Base-by-base conservation (phyloP, 2,113 vertebrate genomes). In the Microtus montanus region DNA sequence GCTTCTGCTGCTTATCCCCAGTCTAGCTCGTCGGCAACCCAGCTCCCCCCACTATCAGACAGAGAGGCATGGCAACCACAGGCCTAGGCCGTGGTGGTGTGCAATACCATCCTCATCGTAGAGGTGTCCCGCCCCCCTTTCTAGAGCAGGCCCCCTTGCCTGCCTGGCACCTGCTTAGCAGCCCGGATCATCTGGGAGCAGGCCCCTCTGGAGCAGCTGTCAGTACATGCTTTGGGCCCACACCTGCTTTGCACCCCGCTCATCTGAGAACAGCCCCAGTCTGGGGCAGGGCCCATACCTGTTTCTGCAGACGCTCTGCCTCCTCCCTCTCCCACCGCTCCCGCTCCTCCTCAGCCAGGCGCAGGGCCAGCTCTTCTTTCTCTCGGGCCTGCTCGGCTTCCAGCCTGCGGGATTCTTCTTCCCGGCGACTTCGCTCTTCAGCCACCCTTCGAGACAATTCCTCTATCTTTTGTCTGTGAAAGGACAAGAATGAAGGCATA, bases 381-480 rank as follows among this genome's bases (percentile, higher is more conserved):
- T 98, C 98, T 79, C 47, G 96, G 33, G 97, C 98, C 75, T 98
- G 98, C 97, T 99, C 98, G 0, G 98, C 98, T 1, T 98, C 99
- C 92, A 98, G 98, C 20, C 97, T 98, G 66, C 98, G 98, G 52
- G 98, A 97, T 90, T 99, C 99, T 94, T 99, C 99, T 89, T 99
- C 99, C 71, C 99, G 97, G n/a, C 98, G 98, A 4, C 98, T 98
- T 95, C 98, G 97, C 97, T 99, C 99, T 95, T 99, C 99, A 0
- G 99, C 99, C 97, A 99, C 99, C 98, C 97, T 99, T 97, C 98
- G 99, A 6, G 99, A 98, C 94, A 99, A 92, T 95, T 99, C 99
- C 95, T 99, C 99, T 97, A 97, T 98, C 77, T 99, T 99, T 88
- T 98, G 98, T 93, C 99, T 99, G 97, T 63, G 93, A 77, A 70